Conservation (phyloP, 2,797 vertebrate genomes). For the Muraenolepis orangiensis region DNA sequence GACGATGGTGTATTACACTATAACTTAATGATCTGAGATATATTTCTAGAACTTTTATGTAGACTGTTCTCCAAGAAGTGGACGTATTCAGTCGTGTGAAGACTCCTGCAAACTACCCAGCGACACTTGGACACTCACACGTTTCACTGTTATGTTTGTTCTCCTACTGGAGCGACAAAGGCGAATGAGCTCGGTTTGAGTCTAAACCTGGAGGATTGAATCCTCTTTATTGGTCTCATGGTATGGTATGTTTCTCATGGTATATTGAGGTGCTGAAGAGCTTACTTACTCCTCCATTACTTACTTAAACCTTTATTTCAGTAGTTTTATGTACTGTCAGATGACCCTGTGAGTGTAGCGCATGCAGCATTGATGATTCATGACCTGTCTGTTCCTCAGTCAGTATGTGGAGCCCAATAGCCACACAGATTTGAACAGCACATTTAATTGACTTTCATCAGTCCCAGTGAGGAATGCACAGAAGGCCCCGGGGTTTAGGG, state of each 20-base stretch:
- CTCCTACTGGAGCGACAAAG: no score
- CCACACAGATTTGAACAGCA: not conserved
- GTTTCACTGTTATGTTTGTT: no score
- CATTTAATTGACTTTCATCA: conserved; percentile 43
- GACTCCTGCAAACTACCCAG: not conserved
- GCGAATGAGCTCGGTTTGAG: not conserved
- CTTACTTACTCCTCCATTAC: no score
- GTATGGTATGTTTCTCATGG: not conserved
- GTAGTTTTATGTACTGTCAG: not conserved
- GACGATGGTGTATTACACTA: no score
- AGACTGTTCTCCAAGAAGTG: no score
- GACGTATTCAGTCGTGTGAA: no score
- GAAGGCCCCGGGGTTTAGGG: conserved; percentile 59
- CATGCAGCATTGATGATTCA: not conserved
- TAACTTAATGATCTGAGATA: no score
- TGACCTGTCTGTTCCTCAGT: not conserved
- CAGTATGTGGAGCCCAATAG: not conserved
- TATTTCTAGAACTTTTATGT: no score
- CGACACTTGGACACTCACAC: no score
- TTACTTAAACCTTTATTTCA: not conserved
- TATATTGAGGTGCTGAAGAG: not conserved
- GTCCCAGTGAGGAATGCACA: conserved; percentile 68
- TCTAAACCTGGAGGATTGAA: not conserved
- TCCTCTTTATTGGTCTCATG: not conserved
- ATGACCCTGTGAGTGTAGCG: not conserved